Percentiles rank a stretch among this genome's conserved stretches.
phyloP scores from a whole-genome alignment of 2,113 vertebrate species.

The Pedetes capensis region DNA sequence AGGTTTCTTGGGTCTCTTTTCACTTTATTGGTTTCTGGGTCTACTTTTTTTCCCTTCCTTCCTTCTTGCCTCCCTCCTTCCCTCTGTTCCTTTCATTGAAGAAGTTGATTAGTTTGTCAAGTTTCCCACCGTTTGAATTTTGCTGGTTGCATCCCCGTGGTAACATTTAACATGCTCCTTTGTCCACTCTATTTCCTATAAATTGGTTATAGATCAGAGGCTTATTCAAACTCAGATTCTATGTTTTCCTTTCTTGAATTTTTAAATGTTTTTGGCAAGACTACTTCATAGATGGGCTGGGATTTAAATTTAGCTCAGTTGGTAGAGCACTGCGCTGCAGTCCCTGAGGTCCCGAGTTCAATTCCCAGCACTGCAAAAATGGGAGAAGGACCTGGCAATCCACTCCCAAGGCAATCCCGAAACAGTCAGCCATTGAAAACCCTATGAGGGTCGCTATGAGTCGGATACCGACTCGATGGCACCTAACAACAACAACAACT shows the following conservation, averaged over 20 bases:
- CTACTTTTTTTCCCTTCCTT: background rate
- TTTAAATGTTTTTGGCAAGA: background rate
- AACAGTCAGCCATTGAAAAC: too few relatives aligned
- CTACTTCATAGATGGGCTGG: too few relatives aligned
- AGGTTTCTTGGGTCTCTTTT: background rate
- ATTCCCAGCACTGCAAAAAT: too few relatives aligned
- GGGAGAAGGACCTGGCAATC: too few relatives aligned
- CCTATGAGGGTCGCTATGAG: too few relatives aligned
- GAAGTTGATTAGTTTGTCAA: background rate
- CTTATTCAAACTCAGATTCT: background rate
- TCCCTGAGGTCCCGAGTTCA: too few relatives aligned
- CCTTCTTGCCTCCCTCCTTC: too few relatives aligned
- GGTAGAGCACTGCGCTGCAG: too few relatives aligned
- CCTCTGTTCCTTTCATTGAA: background rate
- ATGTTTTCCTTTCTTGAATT: background rate
- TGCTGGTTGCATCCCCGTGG: background rate
- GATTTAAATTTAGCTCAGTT: too few relatives aligned
- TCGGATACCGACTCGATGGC: too few relatives aligned
- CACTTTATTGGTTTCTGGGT: background rate
- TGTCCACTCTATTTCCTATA: constrained; percentile 12
- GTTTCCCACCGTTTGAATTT: background rate
- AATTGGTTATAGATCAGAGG: background rate
- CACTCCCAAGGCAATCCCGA: too few relatives aligned
- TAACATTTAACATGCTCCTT: background rate
- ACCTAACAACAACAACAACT: too few relatives aligned